phyloP scores from a whole-genome alignment of 2,888 invertebrate species.

The Andrena dorsata region DNA sequence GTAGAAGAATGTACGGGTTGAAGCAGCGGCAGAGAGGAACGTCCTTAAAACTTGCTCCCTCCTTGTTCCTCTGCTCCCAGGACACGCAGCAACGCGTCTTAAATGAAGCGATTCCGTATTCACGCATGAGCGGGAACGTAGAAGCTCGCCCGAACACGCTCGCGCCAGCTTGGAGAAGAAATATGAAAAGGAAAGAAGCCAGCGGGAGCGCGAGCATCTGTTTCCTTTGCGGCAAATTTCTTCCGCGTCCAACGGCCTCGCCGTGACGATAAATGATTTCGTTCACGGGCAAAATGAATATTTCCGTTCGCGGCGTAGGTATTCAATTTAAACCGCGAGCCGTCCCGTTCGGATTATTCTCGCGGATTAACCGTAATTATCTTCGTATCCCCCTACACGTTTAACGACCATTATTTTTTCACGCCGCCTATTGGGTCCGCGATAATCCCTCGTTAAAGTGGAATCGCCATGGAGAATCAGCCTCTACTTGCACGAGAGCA shows the following conservation, averaged over 20 bases:
- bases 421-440: neutral
- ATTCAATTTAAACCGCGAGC: conserved; percentile 35
- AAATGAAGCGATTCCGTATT: conserved; percentile 73
- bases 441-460: conserved; percentile 3
- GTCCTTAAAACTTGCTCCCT: conserved; percentile 10
- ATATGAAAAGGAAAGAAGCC: conserved; percentile 46
- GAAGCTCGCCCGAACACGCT: conserved; percentile 44
- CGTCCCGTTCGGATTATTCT: conserved; percentile 34
- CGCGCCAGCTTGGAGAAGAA: conserved; percentile 34
- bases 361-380: conserved; percentile 46
- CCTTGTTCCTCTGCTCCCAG: neutral
- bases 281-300: conserved; percentile 47
- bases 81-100: conserved; percentile 47
- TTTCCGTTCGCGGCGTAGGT: conserved; percentile 38
- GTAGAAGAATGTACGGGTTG: neutral
- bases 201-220: conserved; percentile 52
- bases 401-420: conserved; percentile 1
- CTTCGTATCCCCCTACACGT: neutral
- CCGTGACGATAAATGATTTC: conserved; percentile 56
- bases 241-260: conserved; percentile 56
- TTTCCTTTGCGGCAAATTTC: conserved; percentile 66
- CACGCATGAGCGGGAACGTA: conserved; percentile 66
- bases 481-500: neutral
- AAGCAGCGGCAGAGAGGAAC: conserved; percentile 2
- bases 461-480: neutral